phyloP scores from a whole-genome alignment of 2,113 vertebrate genomes.

The Elephas maximus region DNA sequence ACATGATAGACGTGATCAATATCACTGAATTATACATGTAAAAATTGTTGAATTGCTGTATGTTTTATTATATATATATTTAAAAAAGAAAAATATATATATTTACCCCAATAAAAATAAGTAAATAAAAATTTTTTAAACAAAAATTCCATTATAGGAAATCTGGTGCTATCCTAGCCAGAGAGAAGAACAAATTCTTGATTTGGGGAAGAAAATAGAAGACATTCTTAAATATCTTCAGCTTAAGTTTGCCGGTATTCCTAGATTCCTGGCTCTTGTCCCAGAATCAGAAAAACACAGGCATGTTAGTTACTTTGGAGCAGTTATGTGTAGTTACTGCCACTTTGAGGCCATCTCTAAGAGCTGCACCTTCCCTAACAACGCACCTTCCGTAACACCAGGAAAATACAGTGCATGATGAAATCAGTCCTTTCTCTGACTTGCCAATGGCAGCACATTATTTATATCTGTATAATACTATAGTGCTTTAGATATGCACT shows the following conservation, averaged over 20 bases:
- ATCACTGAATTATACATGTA: too few species aligned
- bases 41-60: too few species aligned
- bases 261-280: background rate
- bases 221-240: background rate
- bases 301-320: background rate
- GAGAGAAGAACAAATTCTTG: background rate
- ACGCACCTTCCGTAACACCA: background rate
- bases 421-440: background rate
- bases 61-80: too few species aligned
- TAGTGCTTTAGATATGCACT: background rate
- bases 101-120: background rate
- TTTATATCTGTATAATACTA: background rate
- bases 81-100: too few species aligned
- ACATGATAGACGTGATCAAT: too few species aligned
- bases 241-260: background rate
- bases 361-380: background rate
- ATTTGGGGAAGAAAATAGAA: background rate
- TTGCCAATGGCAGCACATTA: background rate
- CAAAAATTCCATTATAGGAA: background rate
- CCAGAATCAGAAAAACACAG: background rate
- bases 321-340: slow-evolving; percentile 18
- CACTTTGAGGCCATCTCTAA: slow-evolving; percentile 19
- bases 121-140: background rate
- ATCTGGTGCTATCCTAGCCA: background rate
- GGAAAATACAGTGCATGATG: background rate